Evolutionary conservation across 2,888 invertebrate genomes (phyloP), one percentile per base, ranked within the genome.

Genomic region (Drosophila yooni): DNA sequence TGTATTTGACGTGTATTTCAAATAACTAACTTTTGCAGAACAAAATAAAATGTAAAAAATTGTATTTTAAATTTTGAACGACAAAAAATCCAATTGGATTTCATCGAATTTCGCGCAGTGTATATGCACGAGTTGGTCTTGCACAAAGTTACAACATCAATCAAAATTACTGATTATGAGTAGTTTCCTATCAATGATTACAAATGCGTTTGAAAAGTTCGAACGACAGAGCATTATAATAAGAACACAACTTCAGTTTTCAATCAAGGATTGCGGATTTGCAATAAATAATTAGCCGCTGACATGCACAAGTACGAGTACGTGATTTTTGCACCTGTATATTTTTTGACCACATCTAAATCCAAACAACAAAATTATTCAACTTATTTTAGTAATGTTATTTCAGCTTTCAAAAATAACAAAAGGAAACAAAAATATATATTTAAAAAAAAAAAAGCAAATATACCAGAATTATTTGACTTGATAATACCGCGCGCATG

Each of bases 401-500:
- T 56, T 68, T 69, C 62, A 74, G 59, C 63, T 40, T 40, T 56
- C 48, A 63, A 64, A 46, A 29, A 56, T 15, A 6, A 40, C 57
- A 38, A 56, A 29, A 36, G 1, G n/a, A 56, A 38, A 56, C 36
- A 40, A 56, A 40, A 10, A 33, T 3, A 33, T 10, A 33, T 31
- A 3, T 10, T 10, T 33, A 3, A 10, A 33, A 70, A 5, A 36
- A 70, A 46, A 57, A 65, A 29, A 21, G 31, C 29, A 57, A 43
- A 6, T 52, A 48, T 59, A 36, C 25, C 52, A 38, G 38, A 71
- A 67, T 52, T 70, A 62, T 59, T 48, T 51, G 67, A 58, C 43
- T 72, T 64, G 43, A 38, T 54, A 38, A 70, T 73, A 69, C 62
- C 69, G 74, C 78, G 63, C 77, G 63, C 77, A 77, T 77, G 77